These are phyloP conservation scores for Paramormyrops kingsleyae DNA, from an alignment of 2,113 vertebrate genomes.

Conservation along the genomic window DNA sequence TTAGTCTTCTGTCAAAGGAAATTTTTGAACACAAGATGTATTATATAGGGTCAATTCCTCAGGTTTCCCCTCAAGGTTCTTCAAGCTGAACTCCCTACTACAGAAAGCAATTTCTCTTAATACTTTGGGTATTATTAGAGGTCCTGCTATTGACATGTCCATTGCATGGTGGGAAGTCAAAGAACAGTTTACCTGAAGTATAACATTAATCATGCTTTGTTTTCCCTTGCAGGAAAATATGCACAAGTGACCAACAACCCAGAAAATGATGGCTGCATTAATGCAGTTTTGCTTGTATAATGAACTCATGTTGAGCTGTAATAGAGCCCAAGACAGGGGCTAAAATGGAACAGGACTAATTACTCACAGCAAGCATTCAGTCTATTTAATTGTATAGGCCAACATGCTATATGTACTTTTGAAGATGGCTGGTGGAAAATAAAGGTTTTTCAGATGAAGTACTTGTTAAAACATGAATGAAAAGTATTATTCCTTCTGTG, in stretches of 20 bases:
- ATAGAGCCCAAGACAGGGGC: conserved; percentile 18
- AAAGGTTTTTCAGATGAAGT: neutral
- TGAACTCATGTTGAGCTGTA: conserved; percentile 35
- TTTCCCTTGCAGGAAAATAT: conserved; percentile 77
- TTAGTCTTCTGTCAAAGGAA: neutral
- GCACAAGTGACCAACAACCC: conserved; percentile 98
- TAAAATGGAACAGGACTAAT: neutral
- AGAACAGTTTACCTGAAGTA: neutral
- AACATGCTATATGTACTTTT: neutral
- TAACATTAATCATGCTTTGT: neutral
- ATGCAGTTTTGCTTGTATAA: conserved; percentile 84
- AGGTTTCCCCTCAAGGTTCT: neutral
- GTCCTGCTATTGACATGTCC: neutral
- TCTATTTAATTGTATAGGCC: neutral
- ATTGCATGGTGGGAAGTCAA: neutral
- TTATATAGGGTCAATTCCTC: neutral
- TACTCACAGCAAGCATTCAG: neutral
- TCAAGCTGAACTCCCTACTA: neutral
- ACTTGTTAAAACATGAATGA: neutral
- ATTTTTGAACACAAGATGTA: neutral
- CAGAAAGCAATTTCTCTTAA: neutral
- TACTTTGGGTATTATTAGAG: neutral
- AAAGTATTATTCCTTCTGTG: neutral
- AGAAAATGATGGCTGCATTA: conserved; percentile 97
- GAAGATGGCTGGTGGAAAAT: neutral